Conservation (phyloP, 2,888 invertebrate genomes). For the Philonicus albiceps region DNA sequence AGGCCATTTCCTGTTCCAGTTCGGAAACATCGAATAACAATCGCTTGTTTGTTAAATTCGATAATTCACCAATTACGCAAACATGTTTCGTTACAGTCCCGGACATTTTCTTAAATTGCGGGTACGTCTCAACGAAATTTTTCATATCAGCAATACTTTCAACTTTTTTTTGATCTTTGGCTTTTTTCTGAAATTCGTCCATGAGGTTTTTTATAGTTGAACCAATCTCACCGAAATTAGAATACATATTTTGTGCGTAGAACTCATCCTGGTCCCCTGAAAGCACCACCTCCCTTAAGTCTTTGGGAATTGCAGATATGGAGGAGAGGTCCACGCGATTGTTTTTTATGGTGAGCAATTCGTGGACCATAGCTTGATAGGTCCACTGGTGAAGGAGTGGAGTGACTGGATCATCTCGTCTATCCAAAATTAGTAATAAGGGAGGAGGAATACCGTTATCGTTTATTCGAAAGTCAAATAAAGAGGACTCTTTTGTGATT, state of each 20-base stretch:
- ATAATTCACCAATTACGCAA: slow-evolving; percentile 94
- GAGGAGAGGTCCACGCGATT: slow-evolving; percentile 91
- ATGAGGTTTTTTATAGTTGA: slow-evolving; percentile 95
- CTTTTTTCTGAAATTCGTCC: slow-evolving; percentile 96
- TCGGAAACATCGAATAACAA: slow-evolving; percentile 90
- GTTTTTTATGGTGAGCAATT: slow-evolving; percentile 89
- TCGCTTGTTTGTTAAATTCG: slow-evolving; percentile 79
- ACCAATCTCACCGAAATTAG: slow-evolving; percentile 98
- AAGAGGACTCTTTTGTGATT: slow-evolving; percentile 83
- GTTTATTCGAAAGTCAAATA: slow-evolving; percentile 84
- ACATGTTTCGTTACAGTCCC: slow-evolving; percentile 98
- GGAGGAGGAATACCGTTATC: slow-evolving; percentile 72
- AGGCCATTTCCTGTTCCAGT: slow-evolving; percentile 91
- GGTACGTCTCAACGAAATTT: slow-evolving; percentile 96
- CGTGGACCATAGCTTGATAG: slow-evolving; percentile 99
- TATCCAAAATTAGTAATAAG: slow-evolving; percentile 87
- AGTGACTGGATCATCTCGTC: slow-evolving; percentile 94
- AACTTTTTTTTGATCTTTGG: slow-evolving; percentile 94
- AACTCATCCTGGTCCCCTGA: slow-evolving; percentile 97
- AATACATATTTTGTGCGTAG: slow-evolving; percentile 92
- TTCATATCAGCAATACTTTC: slow-evolving; percentile 99
- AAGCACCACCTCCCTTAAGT: slow-evolving; percentile 90
- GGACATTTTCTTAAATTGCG: slow-evolving; percentile 95
- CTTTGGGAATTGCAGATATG: slow-evolving; percentile 84
- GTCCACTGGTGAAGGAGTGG: slow-evolving; percentile 98